Conservation (phyloP, 35 echinoderm and acorn worm genomes). For the Hemicentrotus pulcherrimus region DNA sequence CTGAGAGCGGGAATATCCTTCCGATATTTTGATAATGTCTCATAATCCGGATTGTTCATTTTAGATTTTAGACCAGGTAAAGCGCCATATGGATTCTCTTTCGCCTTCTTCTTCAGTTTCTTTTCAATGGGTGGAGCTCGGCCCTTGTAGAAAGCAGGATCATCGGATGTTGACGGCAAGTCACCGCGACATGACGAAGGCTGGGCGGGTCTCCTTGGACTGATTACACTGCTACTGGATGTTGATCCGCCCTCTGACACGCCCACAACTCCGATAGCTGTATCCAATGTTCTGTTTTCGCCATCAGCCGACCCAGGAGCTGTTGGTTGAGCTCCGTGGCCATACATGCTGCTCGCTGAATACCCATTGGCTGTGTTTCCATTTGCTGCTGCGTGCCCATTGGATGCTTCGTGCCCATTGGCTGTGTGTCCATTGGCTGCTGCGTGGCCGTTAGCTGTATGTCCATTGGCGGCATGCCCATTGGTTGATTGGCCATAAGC, state of each 20-base stretch:
- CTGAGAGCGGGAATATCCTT: constrained; percentile 19
- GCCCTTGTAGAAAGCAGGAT: constrained; percentile 3
- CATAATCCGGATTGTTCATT: constrained; percentile 28
- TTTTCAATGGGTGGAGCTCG: constrained; percentile 44
- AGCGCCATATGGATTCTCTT: constrained; percentile 51
- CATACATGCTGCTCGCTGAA: too few relatives aligned
- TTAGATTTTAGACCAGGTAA: constrained; percentile 20
- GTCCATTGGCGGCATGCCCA: background rate
- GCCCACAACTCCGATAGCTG: background rate
- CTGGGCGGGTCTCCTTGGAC: background rate
- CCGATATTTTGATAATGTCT: constrained; percentile 48
- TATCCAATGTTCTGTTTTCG: background rate
- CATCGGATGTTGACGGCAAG: background rate
- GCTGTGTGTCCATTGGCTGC: background rate
- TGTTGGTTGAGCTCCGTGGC: too few relatives aligned
- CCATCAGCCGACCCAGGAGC: too few relatives aligned
- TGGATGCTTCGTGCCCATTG: background rate
- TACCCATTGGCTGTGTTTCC: too few relatives aligned
- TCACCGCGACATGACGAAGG: constrained; percentile 17
- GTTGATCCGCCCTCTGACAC: background rate
- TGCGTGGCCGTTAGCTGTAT: background rate
- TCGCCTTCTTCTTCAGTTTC: constrained; percentile 50
- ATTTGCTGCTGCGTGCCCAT: background rate
- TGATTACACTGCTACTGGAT: background rate
- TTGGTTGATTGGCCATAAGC: background rate